These are phyloP conservation scores for Bombus polaris DNA, from an alignment of 1,140 invertebrate genomes.

Conservation along the genomic window DNA sequence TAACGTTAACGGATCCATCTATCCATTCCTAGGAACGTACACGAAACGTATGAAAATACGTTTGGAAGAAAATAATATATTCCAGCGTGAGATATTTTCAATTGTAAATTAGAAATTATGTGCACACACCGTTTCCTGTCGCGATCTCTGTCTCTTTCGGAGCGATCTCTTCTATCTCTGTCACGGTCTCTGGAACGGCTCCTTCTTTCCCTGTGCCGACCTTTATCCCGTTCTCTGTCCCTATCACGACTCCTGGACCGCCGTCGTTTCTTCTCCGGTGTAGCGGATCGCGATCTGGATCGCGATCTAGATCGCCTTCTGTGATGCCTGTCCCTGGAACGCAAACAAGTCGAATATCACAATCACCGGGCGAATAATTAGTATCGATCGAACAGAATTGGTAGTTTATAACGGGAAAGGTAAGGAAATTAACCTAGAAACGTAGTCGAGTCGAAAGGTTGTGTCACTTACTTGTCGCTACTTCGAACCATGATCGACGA, in stretches of 20 bases:
- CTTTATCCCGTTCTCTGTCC: constrained; percentile 83
- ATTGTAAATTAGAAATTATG: rapidly evolving
- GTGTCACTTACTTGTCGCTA: constrained; percentile 73
- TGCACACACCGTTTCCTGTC: constrained; percentile 71
- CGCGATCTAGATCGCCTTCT: constrained; percentile 78
- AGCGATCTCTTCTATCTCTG: constrained; percentile 71
- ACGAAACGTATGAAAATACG: too few relatives aligned
- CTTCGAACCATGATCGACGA: constrained; percentile 70
- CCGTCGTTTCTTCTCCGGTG: constrained; percentile 85
- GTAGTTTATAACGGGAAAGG: neutral
- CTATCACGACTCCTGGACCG: constrained; percentile 86
- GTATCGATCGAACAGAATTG: neutral
- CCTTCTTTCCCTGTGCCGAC: constrained; percentile 78
- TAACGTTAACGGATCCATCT: too few relatives aligned
- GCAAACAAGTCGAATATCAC: constrained; percentile 11
- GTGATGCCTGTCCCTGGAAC: constrained; percentile 77
- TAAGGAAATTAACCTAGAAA: constrained; percentile 67
- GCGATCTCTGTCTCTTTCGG: constrained; percentile 75
- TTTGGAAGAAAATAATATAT: too few relatives aligned
- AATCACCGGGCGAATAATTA: too few relatives aligned
- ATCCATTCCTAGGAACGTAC: too few relatives aligned
- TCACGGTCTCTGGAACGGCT: constrained; percentile 78
- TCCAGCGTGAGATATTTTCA: neutral
- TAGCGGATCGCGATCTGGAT: constrained; percentile 82
- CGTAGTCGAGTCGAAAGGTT: neutral